Evolutionary conservation across 2,797 vertebrate species (phyloP), one percentile per base, ranked within the genome.

Genomic region (Pangasius mekongensis): DNA sequence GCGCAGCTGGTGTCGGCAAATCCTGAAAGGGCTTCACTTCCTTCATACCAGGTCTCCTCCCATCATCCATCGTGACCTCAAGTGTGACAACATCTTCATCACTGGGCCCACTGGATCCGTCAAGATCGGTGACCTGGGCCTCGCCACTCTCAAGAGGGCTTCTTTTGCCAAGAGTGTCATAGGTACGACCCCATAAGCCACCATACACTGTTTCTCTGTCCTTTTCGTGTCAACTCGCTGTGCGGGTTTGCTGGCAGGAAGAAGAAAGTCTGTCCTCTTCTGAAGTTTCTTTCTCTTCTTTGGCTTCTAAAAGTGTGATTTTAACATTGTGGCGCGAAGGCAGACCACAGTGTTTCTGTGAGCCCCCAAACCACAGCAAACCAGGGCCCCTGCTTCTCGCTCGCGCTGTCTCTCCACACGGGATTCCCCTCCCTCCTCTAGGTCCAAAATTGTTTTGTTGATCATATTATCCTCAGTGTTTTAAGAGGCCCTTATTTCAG

Each of bases 161-260:
- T 99, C 99, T 86, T 99, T 99, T 95, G 98, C 99, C 95, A 99
- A 99, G 95, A 99, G 98, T 93, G 99, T 99, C 88, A 99, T 99
- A 98, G 98, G 98, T 99, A 97, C 92, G 97, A 93, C 89, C 92
- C 88, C 64, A 10, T 91, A 90, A 89, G 92, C 87, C 88, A 89
- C 93, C 93, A 90, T 90, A 88, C 87, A 49, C 36, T 8, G 27
- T 58, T 66, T 36, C 64, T 76, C n/a, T 1, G 73, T 91, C 11
- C 49, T 54, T 81, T 86, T 90, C 58, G 86, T 88, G 78, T 77
- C 86, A 88, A 83, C 85, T 87, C 64, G 24, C 69, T 89, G 24
- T 43, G 73, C 69, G 54, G 52, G 82, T 89, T 89, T 90, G 89
- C 49, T 84, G 86, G 84, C 84, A 85, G 60, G 88, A 83, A 22